Conservation (phyloP, 2,113 vertebrate species). For the Rhinopomastus cyanomelas region DNA sequence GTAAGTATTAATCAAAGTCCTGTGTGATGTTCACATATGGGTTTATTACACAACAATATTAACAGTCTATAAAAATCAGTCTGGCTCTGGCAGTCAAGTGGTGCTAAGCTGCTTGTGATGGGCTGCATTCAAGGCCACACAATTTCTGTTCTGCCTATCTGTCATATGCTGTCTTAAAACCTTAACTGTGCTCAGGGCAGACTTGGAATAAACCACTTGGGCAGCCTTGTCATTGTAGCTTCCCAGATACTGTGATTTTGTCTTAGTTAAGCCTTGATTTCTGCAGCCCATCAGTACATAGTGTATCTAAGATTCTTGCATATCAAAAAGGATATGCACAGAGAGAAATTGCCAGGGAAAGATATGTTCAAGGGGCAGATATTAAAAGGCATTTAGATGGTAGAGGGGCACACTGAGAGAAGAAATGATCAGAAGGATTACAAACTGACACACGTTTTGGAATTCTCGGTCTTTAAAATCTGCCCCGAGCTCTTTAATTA, state of each 20-base stretch:
- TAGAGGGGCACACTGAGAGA: conserved; percentile 1
- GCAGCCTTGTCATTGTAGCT: background rate
- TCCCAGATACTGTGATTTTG: conserved; percentile 5
- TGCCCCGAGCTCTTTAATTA: conserved; percentile 48
- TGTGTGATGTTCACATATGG: background rate
- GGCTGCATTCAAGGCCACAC: background rate
- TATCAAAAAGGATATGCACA: conserved; percentile 33
- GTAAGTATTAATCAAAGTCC: background rate
- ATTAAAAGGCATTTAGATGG: conserved; percentile 46
- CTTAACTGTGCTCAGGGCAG: background rate
- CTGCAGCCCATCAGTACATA: background rate
- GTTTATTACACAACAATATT: background rate
- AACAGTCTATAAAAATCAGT: background rate
- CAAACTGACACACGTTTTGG: conserved; percentile 37
- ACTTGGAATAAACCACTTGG: conserved; percentile 5
- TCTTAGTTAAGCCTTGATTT: conserved; percentile 21
- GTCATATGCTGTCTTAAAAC: conserved; percentile 9
- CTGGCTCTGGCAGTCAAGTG: background rate
- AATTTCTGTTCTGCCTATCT: background rate
- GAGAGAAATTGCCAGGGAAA: conserved; percentile 40
- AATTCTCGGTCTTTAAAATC: conserved; percentile 52
- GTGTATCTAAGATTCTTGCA: background rate
- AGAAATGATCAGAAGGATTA: conserved; percentile 40
- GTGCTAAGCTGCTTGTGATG: background rate
- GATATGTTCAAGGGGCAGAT: conserved; percentile 27